These are phyloP conservation scores for Columba janthina DNA, from an alignment of 2,113 vertebrate species.

Conservation along the genomic window DNA sequence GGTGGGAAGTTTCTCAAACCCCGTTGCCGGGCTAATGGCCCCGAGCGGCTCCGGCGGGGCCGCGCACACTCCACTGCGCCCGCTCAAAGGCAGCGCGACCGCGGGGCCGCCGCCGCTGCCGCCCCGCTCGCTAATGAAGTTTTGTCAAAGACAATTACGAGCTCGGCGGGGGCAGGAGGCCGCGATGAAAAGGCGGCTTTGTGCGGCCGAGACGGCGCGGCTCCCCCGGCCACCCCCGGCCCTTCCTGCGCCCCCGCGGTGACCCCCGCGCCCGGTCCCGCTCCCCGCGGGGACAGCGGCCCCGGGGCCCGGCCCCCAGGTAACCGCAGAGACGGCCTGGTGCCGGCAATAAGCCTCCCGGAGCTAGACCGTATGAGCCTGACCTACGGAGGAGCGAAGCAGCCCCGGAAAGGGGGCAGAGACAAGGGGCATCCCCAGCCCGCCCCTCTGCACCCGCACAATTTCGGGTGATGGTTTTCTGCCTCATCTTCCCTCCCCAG, in stretches of 20 bases:
- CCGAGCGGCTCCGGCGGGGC: conserved; percentile 47
- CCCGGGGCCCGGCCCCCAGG: not conserved
- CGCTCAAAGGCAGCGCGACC: conserved; percentile 82
- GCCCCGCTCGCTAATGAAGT: conserved; percentile 88
- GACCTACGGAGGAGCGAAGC: rapidly evolving
- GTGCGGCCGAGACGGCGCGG: conserved; percentile 72
- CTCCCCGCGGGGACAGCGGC: not conserved
- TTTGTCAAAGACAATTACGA: conserved; percentile 87
- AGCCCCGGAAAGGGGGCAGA: no score
- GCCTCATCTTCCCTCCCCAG: no score
- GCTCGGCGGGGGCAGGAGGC: conserved; percentile 69
- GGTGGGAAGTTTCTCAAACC: conserved; percentile 77
- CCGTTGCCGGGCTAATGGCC: conserved; percentile 58
- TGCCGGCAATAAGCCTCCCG: rapidly evolving
- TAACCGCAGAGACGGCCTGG: not conserved
- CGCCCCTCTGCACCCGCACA: rapidly evolving
- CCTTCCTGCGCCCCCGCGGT: conserved; percentile 77
- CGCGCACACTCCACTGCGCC: conserved; percentile 88
- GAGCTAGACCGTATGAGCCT: not conserved
- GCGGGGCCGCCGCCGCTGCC: conserved; percentile 72
- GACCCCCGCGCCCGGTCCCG: conserved; percentile 64
- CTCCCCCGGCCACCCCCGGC: conserved; percentile 56
- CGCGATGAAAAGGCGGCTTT: conserved; percentile 86
- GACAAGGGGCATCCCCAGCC: not conserved
- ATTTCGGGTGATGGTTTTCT: not conserved